Evolutionary conservation across 2,113 vertebrate genomes (phyloP).

Genomic region (Vicugna pacos): DNA sequence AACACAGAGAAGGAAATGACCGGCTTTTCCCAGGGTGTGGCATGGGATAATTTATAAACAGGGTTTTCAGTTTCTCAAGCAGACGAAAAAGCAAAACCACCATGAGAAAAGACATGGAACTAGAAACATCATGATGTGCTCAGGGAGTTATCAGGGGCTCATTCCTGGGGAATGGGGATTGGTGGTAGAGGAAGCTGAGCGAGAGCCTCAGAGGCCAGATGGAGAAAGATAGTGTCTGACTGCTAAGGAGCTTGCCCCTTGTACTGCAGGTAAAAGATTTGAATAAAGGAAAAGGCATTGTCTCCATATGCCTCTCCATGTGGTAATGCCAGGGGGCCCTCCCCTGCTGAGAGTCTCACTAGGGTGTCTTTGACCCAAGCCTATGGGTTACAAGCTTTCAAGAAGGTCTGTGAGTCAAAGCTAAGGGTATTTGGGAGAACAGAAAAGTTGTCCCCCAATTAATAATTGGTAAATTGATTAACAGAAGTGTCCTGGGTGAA

Average conservation of each 20-base stretch:
- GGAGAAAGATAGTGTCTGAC: neutral
- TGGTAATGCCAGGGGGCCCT: neutral
- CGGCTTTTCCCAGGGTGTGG: neutral
- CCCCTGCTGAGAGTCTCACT: neutral
- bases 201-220: too few relatives aligned
- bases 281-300: neutral
- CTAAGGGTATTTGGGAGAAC: neutral
- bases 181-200: neutral
- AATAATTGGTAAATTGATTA: constrained; percentile 5
- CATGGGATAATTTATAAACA: neutral
- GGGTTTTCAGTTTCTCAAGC: neutral
- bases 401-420: neutral
- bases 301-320: neutral
- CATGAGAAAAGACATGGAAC: neutral
- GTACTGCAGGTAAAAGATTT: neutral
- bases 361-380: neutral
- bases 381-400: neutral
- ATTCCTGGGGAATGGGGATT: neutral
- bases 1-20: neutral
- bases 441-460: neutral
- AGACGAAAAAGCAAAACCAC: neutral
- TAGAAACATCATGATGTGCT: neutral
- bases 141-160: neutral
- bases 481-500: neutral
- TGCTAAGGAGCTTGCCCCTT: neutral